Percentiles rank a stretch among this genome's conserved stretches.
phyloP scores from a whole-genome alignment of 2,888 invertebrate species.

The Podotricha telesiphe region DNA sequence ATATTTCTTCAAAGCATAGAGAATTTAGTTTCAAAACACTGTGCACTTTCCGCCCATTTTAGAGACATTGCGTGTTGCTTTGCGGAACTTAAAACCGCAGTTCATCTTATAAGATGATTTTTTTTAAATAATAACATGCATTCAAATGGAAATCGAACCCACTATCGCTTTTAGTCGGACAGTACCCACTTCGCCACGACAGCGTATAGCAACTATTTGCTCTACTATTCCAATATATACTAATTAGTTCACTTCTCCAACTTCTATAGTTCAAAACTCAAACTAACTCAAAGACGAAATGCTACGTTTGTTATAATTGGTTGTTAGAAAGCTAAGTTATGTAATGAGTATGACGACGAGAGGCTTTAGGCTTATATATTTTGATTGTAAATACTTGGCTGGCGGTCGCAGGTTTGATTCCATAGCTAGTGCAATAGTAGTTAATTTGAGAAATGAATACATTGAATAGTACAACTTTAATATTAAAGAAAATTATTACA shows the following conservation, averaged over 20 bases:
- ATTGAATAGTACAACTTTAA: no score
- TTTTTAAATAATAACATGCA: no score
- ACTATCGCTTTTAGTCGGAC: no score
- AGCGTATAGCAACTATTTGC: not conserved
- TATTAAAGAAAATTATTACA: no score
- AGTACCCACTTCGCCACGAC: not conserved
- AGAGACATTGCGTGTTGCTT: no score
- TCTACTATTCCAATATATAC: slow-evolving; percentile 17
- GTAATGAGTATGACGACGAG: not conserved
- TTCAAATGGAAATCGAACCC: no score
- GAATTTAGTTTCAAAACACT: not conserved
- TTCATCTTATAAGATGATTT: no score
- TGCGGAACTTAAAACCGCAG: not conserved
- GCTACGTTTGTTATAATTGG: not conserved
- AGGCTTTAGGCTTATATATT: not conserved
- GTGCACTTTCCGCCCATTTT: not conserved
- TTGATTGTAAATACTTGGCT: not conserved
- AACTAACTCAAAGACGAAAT: slow-evolving; percentile 16
- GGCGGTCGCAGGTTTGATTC: no score
- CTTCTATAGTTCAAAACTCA: slow-evolving; percentile 13
- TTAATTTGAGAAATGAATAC: no score
- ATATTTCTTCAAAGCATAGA: not conserved
- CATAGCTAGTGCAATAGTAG: no score
- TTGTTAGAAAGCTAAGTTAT: slow-evolving; percentile 7
- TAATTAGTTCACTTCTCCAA: slow-evolving; percentile 25